Conservation (phyloP, 2,888 invertebrate genomes). For the Lutraria lutraria region DNA sequence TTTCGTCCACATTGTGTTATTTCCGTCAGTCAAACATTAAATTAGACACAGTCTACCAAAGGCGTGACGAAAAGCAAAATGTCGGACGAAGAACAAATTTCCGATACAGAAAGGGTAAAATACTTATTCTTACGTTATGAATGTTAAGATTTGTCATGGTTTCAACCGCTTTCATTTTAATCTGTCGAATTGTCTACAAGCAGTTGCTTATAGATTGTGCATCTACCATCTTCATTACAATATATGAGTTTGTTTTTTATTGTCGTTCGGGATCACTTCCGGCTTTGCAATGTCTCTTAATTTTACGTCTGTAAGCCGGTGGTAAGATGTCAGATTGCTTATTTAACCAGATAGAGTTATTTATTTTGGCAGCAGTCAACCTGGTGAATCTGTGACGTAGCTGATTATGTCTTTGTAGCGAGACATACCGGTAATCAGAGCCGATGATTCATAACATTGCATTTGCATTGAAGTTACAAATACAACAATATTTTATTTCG, state of each 20-base stretch:
- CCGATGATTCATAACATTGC: too few species aligned
- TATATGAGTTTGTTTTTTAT: constrained; percentile 16
- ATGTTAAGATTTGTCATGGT: background rate
- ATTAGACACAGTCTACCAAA: constrained; percentile 40
- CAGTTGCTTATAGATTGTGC: background rate
- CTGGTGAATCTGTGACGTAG: too few species aligned
- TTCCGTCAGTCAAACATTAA: background rate
- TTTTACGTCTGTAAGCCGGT: background rate
- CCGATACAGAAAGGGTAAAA: constrained; percentile 81
- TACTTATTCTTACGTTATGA: background rate
- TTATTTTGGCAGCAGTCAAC: too few species aligned
- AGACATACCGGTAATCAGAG: too few species aligned
- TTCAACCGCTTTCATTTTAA: background rate
- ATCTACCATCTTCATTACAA: background rate
- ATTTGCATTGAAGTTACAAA: too few species aligned
- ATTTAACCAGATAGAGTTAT: too few species aligned
- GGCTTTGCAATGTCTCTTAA: background rate
- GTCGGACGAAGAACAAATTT: constrained; percentile 82
- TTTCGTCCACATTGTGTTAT: background rate
- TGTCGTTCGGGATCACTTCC: constrained; percentile 17
- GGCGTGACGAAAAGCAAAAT: constrained; percentile 80
- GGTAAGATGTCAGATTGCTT: too few species aligned
- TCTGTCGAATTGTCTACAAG: background rate
- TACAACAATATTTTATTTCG: too few species aligned
- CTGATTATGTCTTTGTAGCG: too few species aligned